Base-by-base conservation (phyloP, 1,140 invertebrate species). In the Latrodectus geometricus region DNA sequence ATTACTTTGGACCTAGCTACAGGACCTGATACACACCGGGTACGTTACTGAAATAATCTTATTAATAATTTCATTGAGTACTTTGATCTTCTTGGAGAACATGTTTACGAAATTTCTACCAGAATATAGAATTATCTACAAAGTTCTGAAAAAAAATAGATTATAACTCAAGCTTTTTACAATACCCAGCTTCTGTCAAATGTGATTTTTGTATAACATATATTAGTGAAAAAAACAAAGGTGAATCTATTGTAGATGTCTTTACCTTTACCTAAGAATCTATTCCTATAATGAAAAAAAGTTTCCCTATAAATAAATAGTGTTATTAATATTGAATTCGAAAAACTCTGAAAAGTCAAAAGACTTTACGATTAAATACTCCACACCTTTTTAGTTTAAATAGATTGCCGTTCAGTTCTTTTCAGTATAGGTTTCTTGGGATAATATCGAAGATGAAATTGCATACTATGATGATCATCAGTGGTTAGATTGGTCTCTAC, bases 1-100 rank as follows among this genome's bases (percentile, higher is more conserved):
- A 49, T 86, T 48, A 86, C 61, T 73, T 21, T 86, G n/a, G 66
- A 78, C 20, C 70, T 78, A 54, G 66, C 23, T 0, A 86, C 83
- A 70, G 83, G 83, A 11, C 49, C 74, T 23, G 83, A 75, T 17
- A 86, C 52, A 17, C 66, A 78, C 21, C 78, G 73, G 75, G 14
- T 86, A 21, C 77, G 83, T 20, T 86, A 78, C 68, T 86, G 70
- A 9, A 78, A 78, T 8, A 74, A 86, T 78, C 52, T 75, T 56
- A 73, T 56, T 5, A 72, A 61, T 56, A n/a, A 56, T 56, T 81
- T 72, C 56, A 14, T 72, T 20, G 79, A 73, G 15, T 81, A 72
- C 48, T 73, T 81, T 49, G 20, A 77, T 48, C 69, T 68, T n/a
- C 72, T 81, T 73, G 79, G 79, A 20, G 52, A 73, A 48, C 17